These are phyloP conservation scores for Nycteola revayana DNA, from an alignment of 2,888 invertebrate genomes.

Conservation along the genomic window DNA sequence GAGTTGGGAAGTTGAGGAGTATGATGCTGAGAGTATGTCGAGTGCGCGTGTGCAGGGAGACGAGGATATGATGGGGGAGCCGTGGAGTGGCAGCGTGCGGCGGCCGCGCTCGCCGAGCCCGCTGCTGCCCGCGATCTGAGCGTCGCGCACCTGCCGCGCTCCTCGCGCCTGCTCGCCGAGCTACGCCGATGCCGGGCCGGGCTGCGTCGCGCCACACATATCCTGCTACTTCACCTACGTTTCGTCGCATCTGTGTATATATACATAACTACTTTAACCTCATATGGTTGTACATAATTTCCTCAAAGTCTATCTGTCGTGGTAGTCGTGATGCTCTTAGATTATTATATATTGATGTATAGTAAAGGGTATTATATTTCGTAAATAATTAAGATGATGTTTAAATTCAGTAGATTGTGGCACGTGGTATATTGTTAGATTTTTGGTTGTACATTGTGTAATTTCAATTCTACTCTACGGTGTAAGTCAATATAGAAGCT, in stretches of 20 bases:
- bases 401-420: slow-evolving; percentile 21
- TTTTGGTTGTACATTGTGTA: slow-evolving; percentile 28
- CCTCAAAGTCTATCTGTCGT: slow-evolving; percentile 24
- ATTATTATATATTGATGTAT: slow-evolving; percentile 20
- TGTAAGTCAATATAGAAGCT: slow-evolving; percentile 49
- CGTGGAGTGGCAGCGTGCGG: slow-evolving; percentile 75
- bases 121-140: slow-evolving; percentile 70
- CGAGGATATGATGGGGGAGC: slow-evolving; percentile 83
- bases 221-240: slow-evolving; percentile 24
- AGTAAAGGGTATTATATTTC: slow-evolving; percentile 28
- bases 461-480: slow-evolving; percentile 25
- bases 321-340: slow-evolving; percentile 29
- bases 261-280: slow-evolving; percentile 16
- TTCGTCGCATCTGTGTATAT: slow-evolving; percentile 39
- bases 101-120: slow-evolving; percentile 72
- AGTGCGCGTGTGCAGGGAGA: slow-evolving; percentile 83
- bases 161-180: slow-evolving; percentile 18
- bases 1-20: slow-evolving; percentile 80
- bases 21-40: slow-evolving; percentile 81
- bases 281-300: slow-evolving; percentile 21
- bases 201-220: slow-evolving; percentile 13
- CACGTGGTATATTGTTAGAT: slow-evolving; percentile 16
- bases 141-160: slow-evolving; percentile 25
- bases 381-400: slow-evolving; percentile 16
- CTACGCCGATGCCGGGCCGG: slow-evolving; percentile 15